Base-by-base conservation (phyloP, 2,113 vertebrate genomes). In the Philantomba maxwellii region DNA sequence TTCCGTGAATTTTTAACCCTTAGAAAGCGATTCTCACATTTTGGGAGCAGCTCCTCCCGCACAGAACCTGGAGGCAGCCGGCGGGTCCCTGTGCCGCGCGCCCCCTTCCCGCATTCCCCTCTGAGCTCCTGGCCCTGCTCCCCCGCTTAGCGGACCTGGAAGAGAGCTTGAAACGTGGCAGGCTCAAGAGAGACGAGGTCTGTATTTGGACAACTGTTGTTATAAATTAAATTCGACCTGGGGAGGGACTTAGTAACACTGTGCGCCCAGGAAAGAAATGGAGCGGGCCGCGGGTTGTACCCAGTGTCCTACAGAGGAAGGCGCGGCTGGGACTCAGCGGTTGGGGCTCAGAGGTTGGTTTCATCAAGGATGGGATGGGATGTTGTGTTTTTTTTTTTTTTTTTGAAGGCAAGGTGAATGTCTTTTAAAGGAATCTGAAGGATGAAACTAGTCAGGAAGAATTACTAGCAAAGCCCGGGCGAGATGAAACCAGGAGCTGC, bases 401-500 rank as follows among this genome's bases (percentile, higher is more conserved):
- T 64, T 64, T n/a, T 5, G 1, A 80, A 5, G 88, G 3, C 16
- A 28, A 45, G 83, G 19, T 14, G 5, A 92, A 39, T 45, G n/a
- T 57, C 86, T 73, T 86, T 64, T 49, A 25, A 95, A 75, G 55
- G 81, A 33, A 21, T 19, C 73, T 28, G 84, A 78, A 51, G 11
- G 53, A 66, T 78, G 57, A 83, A 88, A 73, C 80, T 85, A 55
- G 89, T 47, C 85, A 84, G 77, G 93, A 93, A 94, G 78, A 62
- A 33, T 84, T n/a, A 43, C 10, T 62, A 43, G 75, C 30, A 33
- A 53, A 82, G 57, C 70, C 12, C 2, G n/a, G 89, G 19, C 30
- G 1, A 92, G 95, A n/a, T 33, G 33, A 70, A 84, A 33, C 25
- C 16, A 0, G 49, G 55, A 43, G 66, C 47, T 5, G 33, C 92